Percentiles rank a stretch among this genome's conserved stretches.
phyloP scores from a whole-genome alignment of 2,113 vertebrate genomes.

The Hippocampus comes region DNA sequence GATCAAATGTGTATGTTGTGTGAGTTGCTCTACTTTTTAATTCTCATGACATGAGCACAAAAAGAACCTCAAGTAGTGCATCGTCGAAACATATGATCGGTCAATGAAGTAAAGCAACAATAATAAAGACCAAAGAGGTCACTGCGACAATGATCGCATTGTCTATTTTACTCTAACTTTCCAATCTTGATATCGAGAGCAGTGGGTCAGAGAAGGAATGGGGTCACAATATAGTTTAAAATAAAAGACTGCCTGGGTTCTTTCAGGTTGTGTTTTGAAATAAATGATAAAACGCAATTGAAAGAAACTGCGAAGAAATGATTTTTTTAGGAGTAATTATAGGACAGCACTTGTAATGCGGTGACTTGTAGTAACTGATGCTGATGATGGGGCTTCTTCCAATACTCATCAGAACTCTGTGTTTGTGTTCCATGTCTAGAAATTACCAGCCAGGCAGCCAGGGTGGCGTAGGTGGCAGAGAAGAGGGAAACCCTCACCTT shows the following conservation, averaged over 20 bases:
- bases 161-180: constrained; percentile 21
- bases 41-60: constrained; percentile 2
- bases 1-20: not conserved
- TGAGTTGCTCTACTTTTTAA: not conserved
- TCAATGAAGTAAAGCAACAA: not conserved
- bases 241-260: not conserved
- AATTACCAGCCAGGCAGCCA: constrained; percentile 24
- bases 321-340: not conserved
- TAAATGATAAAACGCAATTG: not conserved
- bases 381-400: too few relatives aligned
- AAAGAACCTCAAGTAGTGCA: not conserved
- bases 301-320: not conserved
- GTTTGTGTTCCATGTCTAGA: constrained; percentile 16
- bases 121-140: not conserved
- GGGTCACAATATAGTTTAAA: not conserved
- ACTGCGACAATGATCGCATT: constrained; percentile 17
- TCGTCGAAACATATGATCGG: not conserved
- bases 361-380: too few relatives aligned
- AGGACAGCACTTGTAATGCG: not conserved
- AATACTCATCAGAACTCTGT: not conserved
- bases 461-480: constrained; percentile 53
- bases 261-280: not conserved
- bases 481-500: constrained; percentile 29
- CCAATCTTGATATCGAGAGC: constrained; percentile 2
- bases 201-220: constrained; percentile 32